Evolutionary conservation across 1,140 invertebrate genomes (phyloP).

Genomic region (Macrobrachium nipponense): DNA sequence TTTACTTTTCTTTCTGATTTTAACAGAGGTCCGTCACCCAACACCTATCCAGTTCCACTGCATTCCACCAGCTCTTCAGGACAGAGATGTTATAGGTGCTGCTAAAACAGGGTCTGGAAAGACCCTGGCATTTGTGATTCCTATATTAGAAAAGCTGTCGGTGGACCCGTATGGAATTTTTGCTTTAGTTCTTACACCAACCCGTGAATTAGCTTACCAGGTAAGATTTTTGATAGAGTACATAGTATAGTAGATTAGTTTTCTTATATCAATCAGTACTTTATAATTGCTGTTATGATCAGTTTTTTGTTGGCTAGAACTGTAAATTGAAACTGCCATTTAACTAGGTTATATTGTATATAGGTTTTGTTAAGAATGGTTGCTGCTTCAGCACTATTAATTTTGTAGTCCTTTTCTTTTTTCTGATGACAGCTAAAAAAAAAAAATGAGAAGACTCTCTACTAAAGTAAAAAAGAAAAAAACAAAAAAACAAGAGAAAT

Average conservation of each 20-base stretch:
- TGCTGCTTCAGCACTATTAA: too few species aligned
- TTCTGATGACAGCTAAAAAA: too few species aligned
- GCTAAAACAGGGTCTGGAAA: slow-evolving; percentile 98
- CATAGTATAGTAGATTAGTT: neutral
- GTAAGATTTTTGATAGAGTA: slow-evolving; percentile 5
- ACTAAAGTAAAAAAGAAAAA: too few species aligned
- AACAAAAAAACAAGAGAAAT: too few species aligned
- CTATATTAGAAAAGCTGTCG: slow-evolving; percentile 90
- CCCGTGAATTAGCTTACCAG: slow-evolving; percentile 89
- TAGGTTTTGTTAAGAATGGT: too few species aligned
- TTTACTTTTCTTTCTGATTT: neutral
- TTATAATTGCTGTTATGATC: too few species aligned
- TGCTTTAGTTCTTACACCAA: slow-evolving; percentile 95
- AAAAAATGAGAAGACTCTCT: too few species aligned
- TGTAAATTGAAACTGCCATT: too few species aligned
- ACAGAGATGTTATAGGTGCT: slow-evolving; percentile 91
- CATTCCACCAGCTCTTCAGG: slow-evolving; percentile 83
- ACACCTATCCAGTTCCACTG: slow-evolving; percentile 88
- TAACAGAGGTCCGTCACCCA: slow-evolving; percentile 80
- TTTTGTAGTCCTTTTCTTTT: too few species aligned
- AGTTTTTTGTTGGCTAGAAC: too few species aligned
- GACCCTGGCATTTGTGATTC: slow-evolving; percentile 95
- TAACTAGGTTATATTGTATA: too few species aligned
- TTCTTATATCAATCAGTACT: neutral
- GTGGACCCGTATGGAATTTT: slow-evolving; percentile 95